Percentiles rank a stretch among this genome's conserved stretches.
These are phyloP conservation scores for Bradynema listronoti DNA, from an alignment of 1,140 invertebrate species.

Conservation along the genomic window DNA sequence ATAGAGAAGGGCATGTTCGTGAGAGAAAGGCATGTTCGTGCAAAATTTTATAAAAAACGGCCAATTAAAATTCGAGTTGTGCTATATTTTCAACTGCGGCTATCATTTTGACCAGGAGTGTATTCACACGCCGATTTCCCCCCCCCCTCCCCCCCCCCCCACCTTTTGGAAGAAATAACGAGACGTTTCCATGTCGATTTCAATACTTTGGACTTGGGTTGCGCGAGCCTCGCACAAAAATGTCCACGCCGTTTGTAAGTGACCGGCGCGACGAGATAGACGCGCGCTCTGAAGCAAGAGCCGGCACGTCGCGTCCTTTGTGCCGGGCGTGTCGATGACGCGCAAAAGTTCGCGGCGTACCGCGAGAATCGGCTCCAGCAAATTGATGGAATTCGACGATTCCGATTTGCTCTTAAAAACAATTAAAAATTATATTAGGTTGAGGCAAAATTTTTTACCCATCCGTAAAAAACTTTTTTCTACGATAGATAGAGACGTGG, in stretches of 20 bases:
- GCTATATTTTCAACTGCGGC: no score
- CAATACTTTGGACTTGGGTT: conserved; percentile 6
- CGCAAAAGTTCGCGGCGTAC: conserved; percentile 1
- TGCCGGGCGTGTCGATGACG: background rate
- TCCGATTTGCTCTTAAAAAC: background rate
- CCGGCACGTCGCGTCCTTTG: background rate
- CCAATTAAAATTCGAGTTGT: no score
- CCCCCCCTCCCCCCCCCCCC: no score
- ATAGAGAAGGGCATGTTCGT: no score
- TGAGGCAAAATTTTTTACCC: background rate
- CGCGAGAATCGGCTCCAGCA: background rate
- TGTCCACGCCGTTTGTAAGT: conserved; percentile 5
- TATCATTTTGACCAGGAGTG: no score
- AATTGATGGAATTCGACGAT: background rate
- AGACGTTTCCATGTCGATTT: conserved; percentile 13
- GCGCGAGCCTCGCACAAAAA: conserved; percentile 4
- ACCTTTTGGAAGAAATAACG: conserved; percentile 20
- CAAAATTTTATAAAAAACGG: no score
- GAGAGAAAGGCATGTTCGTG: no score
- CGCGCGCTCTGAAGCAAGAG: conserved; percentile 2
- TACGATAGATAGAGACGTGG: background rate
- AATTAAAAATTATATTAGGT: background rate
- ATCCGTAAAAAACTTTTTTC: background rate
- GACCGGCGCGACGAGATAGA: conserved; percentile 7
- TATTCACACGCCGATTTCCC: no score